Evolutionary conservation across 1,140 invertebrate genomes (phyloP), one percentile per base, ranked within the genome.

Genomic region (Musca domestica): DNA sequence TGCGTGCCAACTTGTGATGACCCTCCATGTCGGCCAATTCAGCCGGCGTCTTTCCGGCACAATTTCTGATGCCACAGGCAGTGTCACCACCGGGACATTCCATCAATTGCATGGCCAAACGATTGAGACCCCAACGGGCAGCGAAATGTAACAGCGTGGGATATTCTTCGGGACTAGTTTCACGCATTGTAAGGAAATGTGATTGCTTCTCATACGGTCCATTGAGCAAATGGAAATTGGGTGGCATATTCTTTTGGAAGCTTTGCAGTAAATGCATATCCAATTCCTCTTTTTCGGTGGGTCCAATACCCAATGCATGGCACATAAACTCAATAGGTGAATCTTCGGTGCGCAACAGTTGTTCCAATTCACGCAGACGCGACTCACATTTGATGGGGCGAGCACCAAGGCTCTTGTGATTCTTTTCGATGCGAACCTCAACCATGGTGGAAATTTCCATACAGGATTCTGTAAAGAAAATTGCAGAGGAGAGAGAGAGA

Each of bases 61-160:
- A 82, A 76, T 95, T 95, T 51, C 87, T 85, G 7, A 93, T 83
- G n/a, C 91, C 89, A 71, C 90, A 91, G 0, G 93, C 93, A 0
- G 88, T 83, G 67, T 91, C 89, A 6, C 92, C 91, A 1, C 92
- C 92, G 0, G 93, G 92, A 78, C 91, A 93, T 71, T 95, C 92
- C 69, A 96, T 80, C 25, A 96, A 80, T 74, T 90, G 89, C 85
- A 91, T 91, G 41, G 90, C 89, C 7, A 95, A 83, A 69, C 92
- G 89, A 76, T 93, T 91, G 58, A 96, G 82, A 0, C 94, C 94
- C 79, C 92, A 94, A 64, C 89, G 87, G 1, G 93, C 92, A 0
- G 93, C 90, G 81, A 95, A 96, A 77, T 96, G 94, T 7, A 96
- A 83, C 22, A 95, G 78, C 0, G 93, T 95, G 1, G 94, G 94